A percentile compares a stretch with the other conserved stretches of the same genome.
Conservation (phyloP, 2,888 invertebrate genomes). For the Pristionchus fissidentatus region DNA sequence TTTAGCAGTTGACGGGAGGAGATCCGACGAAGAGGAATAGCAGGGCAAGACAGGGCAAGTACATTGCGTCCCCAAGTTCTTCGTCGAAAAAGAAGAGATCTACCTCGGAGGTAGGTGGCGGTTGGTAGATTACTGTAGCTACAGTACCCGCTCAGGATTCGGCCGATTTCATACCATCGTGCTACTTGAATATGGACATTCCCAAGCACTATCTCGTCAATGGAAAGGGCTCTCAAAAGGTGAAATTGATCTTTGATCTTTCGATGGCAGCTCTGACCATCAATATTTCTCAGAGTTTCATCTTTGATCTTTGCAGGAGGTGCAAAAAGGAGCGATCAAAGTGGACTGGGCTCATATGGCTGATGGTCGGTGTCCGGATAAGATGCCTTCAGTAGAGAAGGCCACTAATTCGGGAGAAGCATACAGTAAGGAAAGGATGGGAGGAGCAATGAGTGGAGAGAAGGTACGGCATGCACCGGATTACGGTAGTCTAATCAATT, state of each 20-base stretch:
- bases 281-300: too few relatives aligned
- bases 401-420: not conserved
- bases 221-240: slow-evolving; percentile 17
- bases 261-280: too few relatives aligned
- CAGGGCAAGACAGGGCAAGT: not conserved
- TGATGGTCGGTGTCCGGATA: not conserved
- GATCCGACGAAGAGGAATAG: too few relatives aligned
- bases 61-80: not conserved
- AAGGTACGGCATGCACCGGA: not conserved
- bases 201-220: slow-evolving; percentile 36
- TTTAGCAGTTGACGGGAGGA: not conserved
- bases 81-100: slow-evolving; percentile 13
- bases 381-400: too few relatives aligned
- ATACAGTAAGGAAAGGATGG: not conserved
- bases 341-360: slow-evolving; percentile 11
- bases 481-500: not conserved
- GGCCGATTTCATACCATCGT: slow-evolving; percentile 44
- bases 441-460: not conserved
- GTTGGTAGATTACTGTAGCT: slow-evolving; percentile 6
- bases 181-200: slow-evolving; percentile 41
- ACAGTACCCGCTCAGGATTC: slow-evolving; percentile 11
- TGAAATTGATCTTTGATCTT: slow-evolving; percentile 9
- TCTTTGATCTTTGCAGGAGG: slow-evolving; percentile 42
- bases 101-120: slow-evolving; percentile 21
- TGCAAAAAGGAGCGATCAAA: not conserved